Percentiles rank a stretch among this genome's conserved stretches.
phyloP scores from a whole-genome alignment of 2,113 vertebrate genomes.

The Saiga tatarica region DNA sequence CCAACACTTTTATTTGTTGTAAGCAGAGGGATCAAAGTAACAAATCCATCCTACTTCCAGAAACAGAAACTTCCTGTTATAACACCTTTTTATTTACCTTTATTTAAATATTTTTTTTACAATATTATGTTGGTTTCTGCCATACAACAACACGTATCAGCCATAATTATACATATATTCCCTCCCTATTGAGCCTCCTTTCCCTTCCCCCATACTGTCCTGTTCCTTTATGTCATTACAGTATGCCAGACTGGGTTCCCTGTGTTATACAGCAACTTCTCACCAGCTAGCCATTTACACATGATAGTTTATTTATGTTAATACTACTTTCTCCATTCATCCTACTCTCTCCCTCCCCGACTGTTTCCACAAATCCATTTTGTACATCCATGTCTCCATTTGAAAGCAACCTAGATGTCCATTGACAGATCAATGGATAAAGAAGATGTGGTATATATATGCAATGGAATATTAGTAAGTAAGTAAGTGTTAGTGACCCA shows the following conservation, averaged over 20 bases:
- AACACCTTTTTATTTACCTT: background rate
- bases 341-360: background rate
- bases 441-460: background rate
- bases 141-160: background rate
- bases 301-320: background rate
- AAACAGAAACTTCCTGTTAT: no score
- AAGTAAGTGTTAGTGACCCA: background rate
- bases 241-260: background rate
- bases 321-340: background rate
- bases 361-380: background rate
- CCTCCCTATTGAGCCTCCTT: background rate
- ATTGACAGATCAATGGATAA: background rate
- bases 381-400: background rate
- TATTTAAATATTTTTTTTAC: background rate
- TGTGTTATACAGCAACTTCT: background rate
- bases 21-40: background rate
- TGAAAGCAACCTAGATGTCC: background rate
- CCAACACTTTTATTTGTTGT: background rate
- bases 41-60: background rate
- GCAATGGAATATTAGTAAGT: background rate
- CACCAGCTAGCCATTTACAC: background rate
- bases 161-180: background rate
- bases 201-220: background rate
- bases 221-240: background rate
- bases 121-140: background rate